phyloP scores from a whole-genome alignment of 2,888 invertebrate species.

The Dascillus cervinus region DNA sequence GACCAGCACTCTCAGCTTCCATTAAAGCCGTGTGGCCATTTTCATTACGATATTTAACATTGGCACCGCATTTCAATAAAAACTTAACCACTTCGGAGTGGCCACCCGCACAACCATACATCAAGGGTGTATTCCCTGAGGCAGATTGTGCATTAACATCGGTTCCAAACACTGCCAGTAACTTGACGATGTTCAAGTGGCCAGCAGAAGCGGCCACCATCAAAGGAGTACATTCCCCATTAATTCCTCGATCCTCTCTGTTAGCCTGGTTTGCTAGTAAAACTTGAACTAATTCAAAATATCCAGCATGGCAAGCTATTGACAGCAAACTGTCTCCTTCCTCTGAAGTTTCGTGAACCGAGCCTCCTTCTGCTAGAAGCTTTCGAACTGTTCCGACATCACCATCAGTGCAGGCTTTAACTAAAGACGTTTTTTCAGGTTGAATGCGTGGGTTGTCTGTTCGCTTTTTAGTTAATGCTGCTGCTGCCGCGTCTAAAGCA shows the following conservation, averaged over 20 bases:
- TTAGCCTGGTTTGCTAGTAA: constrained; percentile 94
- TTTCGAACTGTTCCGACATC: constrained; percentile 89
- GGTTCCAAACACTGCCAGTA: constrained; percentile 81
- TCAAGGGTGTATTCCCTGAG: constrained; percentile 83
- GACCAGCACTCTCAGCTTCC: constrained; percentile 95
- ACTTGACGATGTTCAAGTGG: constrained; percentile 86
- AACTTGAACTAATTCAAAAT: constrained; percentile 93
- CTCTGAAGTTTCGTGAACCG: constrained; percentile 92
- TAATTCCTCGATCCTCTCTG: constrained; percentile 93
- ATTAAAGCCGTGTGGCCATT: constrained; percentile 98
- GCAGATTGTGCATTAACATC: constrained; percentile 85
- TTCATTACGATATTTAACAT: constrained; percentile 97
- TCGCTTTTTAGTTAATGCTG: constrained; percentile 91
- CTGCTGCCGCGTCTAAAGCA: constrained; percentile 94
- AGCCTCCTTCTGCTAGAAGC: constrained; percentile 84
- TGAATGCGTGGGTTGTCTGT: constrained; percentile 58
- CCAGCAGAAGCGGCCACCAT: constrained; percentile 97
- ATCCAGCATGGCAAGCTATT: constrained; percentile 94
- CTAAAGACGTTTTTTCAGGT: constrained; percentile 44
- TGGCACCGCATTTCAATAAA: constrained; percentile 81
- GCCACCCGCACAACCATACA: constrained; percentile 94
- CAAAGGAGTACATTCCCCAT: constrained; percentile 93
- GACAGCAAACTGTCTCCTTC: constrained; percentile 94
- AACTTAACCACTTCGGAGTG: constrained; percentile 88
- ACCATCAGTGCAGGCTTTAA: constrained; percentile 89